Conservation (phyloP, 2,797 vertebrate genomes). For the Coilia nasus region DNA sequence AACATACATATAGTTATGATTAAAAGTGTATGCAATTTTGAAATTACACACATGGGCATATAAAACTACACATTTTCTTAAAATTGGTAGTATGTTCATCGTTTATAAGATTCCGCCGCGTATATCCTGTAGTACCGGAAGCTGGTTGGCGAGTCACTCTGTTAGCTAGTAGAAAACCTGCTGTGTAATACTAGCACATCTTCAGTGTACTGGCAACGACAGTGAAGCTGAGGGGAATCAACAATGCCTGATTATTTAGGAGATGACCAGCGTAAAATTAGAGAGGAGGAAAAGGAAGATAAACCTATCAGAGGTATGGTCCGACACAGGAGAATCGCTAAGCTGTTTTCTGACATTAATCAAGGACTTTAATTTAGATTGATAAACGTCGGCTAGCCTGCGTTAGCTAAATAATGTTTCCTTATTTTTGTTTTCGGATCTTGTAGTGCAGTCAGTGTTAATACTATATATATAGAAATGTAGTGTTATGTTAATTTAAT, state of each 20-base stretch:
- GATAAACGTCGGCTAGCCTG: conserved; percentile 36
- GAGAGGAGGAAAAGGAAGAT: conserved; percentile 93
- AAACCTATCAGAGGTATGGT: conserved; percentile 86
- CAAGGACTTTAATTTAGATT: background rate
- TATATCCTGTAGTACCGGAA: background rate
- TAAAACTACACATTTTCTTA: background rate
- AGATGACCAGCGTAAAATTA: conserved; percentile 90
- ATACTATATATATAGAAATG: too few relatives aligned
- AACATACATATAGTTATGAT: background rate
- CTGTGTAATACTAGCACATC: conserved; percentile 74
- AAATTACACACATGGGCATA: background rate
- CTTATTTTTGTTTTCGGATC: background rate
- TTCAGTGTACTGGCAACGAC: background rate
- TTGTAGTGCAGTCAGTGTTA: background rate
- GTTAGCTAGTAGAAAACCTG: conserved; percentile 67
- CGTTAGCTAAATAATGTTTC: background rate
- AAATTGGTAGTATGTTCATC: background rate
- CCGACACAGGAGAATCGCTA: background rate
- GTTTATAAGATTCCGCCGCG: background rate
- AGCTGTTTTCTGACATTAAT: background rate
- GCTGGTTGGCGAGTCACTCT: background rate
- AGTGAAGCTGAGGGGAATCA: background rate
- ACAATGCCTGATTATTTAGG: conserved; percentile 94
- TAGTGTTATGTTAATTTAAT: too few relatives aligned
- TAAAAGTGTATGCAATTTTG: background rate